Evolutionary conservation across 2,888 invertebrate species (phyloP), one percentile per base, ranked within the genome.

Genomic region (Brachypterus glaber): DNA sequence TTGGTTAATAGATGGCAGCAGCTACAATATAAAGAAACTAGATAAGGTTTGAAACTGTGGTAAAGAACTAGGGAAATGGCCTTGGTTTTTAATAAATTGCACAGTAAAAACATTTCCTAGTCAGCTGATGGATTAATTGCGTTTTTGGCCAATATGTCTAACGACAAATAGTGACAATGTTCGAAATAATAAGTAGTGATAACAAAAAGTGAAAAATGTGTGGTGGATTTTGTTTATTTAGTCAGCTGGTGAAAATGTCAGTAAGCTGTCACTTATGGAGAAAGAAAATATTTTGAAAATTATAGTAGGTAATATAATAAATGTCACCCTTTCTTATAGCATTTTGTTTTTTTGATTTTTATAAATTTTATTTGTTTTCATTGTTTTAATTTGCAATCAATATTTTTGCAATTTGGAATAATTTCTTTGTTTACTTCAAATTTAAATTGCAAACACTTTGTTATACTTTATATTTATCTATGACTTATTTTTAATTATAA

Each of bases 171-270:
- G 35, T 40, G 37, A 30, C 35, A 17, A 24, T 18, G 33, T 35
- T 33, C 35, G 43, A 33, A 42, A 40, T 44, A 35, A 34, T 35
- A 43, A 35, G 32, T 12, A 33, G 36, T 30, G 45, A 37, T 33
- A 35, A 40, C 38, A 30, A 34, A 35, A 43, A 44, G 40, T 43
- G 48, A 48, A 46, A 41, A 37, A 43, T 46, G 43, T 30, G 43
- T 46, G 41, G 17, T 27, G 7, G 12, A 27, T 35, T 40, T 46
- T 51, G 48, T 55, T 52, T 53, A 49, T 55, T 47, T 51, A 46
- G 54, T 62, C 63, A 63, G 61, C 62, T 64, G 62, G 58, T n/a
- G 56, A 56, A 55, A 60, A 62, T 60, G 62, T 58, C 61, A 56
- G 52, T 51, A 49, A 53, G 47, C 53, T 55, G 57, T 58, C 53